phyloP scores from a whole-genome alignment of 2,797 vertebrate genomes.

The Coranthus polyacanthus region DNA sequence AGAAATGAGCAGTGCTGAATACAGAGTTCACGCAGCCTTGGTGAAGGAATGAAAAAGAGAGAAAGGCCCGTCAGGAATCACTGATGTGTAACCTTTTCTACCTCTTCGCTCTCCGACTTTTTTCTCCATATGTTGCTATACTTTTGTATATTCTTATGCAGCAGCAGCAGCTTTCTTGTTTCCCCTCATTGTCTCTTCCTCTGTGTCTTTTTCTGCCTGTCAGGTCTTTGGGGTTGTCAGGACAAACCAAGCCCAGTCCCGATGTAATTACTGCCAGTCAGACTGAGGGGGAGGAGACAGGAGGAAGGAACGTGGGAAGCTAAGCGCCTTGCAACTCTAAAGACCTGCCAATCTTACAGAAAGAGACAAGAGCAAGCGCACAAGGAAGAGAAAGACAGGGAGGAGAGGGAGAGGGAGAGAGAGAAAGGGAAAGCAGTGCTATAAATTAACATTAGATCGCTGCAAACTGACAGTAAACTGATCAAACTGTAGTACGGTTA shows the following conservation, averaged over 20 bases:
- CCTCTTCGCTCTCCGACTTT: conserved; percentile 22
- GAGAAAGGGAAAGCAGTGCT: conserved; percentile 8
- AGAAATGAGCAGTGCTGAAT: conserved; percentile 40
- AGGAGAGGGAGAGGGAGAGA: conserved; percentile 21
- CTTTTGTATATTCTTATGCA: conserved; percentile 44
- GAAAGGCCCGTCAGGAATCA: conserved; percentile 62
- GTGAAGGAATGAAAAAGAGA: conserved; percentile 46
- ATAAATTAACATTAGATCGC: conserved; percentile 57
- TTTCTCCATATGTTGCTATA: conserved; percentile 36
- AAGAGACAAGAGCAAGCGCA: conserved; percentile 50
- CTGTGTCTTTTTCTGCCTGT: conserved; percentile 46
- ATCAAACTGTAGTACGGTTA: conserved; percentile 41
- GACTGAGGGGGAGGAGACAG: conserved; percentile 63
- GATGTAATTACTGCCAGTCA: conserved; percentile 83
- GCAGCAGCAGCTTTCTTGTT: conserved; percentile 34
- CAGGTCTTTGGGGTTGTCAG: conserved; percentile 59
- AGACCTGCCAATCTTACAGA: conserved; percentile 72
- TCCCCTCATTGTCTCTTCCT: conserved; percentile 7
- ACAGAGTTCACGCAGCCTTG: conserved; percentile 46
- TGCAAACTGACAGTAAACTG: conserved; percentile 46
- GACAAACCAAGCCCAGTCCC: conserved; percentile 60
- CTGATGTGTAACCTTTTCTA: conserved; percentile 60
- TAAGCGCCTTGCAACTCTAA: conserved; percentile 67
- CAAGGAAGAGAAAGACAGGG: conserved; percentile 36
- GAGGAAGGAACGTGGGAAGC: conserved; percentile 65